Evolutionary conservation across 2,113 vertebrate genomes (phyloP).

Genomic region (Chiloscyllium plagiosum): DNA sequence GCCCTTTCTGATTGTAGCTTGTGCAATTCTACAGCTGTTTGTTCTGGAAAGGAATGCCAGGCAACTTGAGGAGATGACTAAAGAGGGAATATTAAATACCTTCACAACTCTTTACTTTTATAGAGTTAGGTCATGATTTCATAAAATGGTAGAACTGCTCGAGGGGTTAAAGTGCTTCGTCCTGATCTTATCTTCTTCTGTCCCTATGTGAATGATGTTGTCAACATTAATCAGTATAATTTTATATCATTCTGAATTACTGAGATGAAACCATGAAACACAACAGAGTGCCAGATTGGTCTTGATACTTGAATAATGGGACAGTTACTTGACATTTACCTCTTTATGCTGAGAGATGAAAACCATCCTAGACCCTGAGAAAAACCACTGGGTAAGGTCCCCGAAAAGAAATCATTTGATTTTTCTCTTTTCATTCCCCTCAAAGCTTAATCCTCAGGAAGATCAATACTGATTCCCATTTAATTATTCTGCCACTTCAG

Average conservation of each 20-base stretch:
- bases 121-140: not conserved
- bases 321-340: not conserved
- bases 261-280: not conserved
- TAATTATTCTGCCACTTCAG: conserved; percentile 37
- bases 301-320: not conserved
- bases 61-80: not conserved
- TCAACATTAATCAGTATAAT: not conserved
- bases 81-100: not conserved
- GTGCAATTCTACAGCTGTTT: not conserved
- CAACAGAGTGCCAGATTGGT: not conserved
- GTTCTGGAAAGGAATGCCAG: not conserved
- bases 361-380: not conserved
- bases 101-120: not conserved
- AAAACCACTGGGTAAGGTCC: not conserved
- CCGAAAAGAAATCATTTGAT: not conserved
- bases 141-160: not conserved
- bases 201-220: not conserved
- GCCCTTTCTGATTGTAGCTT: not conserved
- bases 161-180: not conserved
- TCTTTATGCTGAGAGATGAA: not conserved
- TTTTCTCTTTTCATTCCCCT: conserved; percentile 4
- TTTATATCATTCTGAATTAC: not conserved
- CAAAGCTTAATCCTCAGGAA: conserved; percentile 14
- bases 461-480: conserved; percentile 25
- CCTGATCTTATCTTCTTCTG: not conserved